These are phyloP conservation scores for Chloroclystis v-ata DNA, from an alignment of 2,888 invertebrate genomes.

Conservation along the genomic window DNA sequence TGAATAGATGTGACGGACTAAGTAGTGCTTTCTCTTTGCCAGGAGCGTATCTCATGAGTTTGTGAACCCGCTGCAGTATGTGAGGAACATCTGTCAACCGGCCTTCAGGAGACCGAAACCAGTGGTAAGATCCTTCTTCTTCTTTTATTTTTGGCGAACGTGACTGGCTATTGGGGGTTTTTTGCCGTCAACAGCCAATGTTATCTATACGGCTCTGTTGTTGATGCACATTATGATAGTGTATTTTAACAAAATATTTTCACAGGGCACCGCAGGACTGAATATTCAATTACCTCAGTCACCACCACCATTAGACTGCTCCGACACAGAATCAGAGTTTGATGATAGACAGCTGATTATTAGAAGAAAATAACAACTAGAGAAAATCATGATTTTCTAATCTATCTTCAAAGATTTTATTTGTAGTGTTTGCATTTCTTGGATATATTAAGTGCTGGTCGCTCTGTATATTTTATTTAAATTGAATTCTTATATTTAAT, in stretches of 20 bases:
- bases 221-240: no score
- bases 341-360: slow-evolving; percentile 46
- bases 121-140: neutral
- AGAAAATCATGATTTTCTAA: no score
- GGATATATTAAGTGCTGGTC: neutral
- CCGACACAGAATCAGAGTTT: slow-evolving; percentile 61
- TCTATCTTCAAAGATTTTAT: no score
- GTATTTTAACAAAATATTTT: neutral
- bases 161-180: no score
- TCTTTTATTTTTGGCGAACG: no score
- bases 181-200: no score
- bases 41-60: slow-evolving; percentile 49
- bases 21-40: slow-evolving; percentile 24
- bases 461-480: neutral
- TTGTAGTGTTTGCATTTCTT: no score
- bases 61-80: slow-evolving; percentile 56
- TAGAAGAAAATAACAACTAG: slow-evolving; percentile 20
- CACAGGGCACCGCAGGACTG: slow-evolving; percentile 46
- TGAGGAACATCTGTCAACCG: slow-evolving; percentile 46
- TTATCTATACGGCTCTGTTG: no score
- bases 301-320: slow-evolving; percentile 42
- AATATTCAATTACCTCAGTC: slow-evolving; percentile 35
- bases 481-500: neutral
- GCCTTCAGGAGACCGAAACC: slow-evolving; percentile 31
- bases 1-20: slow-evolving; percentile 4